Base-by-base conservation (phyloP, 1,140 invertebrate genomes). In the Bombus haemorrhoidalis region DNA sequence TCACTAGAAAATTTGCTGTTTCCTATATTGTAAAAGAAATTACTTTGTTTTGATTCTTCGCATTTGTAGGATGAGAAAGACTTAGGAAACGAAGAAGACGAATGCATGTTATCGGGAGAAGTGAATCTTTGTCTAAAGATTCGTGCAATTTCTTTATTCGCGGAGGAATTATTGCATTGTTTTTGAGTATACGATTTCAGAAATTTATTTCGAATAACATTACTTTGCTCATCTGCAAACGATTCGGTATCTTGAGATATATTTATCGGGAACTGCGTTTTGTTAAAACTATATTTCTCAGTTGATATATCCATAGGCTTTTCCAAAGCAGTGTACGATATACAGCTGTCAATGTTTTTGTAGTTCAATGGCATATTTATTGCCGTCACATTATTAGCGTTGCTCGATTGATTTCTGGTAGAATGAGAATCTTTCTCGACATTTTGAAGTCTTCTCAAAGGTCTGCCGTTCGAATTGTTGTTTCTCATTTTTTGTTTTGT, bases 401-500 rank as follows among this genome's bases (percentile, higher is more conserved):
- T 43, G 59, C 13, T 53, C 71, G 43, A 81, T n/a, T 57, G 41
- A 43, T 74, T 59, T 3, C 0, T 4, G 13, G 22, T 62, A 5
- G 77, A 66, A 8, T 81, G 59, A 0, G 22, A 81, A 57, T 74
- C 37, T 8, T 74, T 43, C 9, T 15, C 1, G 0, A 39, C 34
- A 57, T 10, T 18, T 18, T 0, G 3, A n/a, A 3, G 1, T 8
- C 32, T 3, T 8, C 9, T 5, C 4, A 25, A 39, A 15, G 18
- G 53, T 3, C 1, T 41, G 2, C 0, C 12, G 0, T 28, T 39
- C 2, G 43, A 25, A 25, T 6, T 72, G 9, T 41, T 12, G 2
- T 5, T 22, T 6, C 0, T 0, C 1, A 25, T n/a, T 2, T 0
- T 18, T 22, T 32, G 6, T 2, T 13, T 8, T 3, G 2, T 57